Evolutionary conservation across 2,113 vertebrate genomes (phyloP), one percentile per base, ranked within the genome.

Genomic region (Triplophysa dalaica): DNA sequence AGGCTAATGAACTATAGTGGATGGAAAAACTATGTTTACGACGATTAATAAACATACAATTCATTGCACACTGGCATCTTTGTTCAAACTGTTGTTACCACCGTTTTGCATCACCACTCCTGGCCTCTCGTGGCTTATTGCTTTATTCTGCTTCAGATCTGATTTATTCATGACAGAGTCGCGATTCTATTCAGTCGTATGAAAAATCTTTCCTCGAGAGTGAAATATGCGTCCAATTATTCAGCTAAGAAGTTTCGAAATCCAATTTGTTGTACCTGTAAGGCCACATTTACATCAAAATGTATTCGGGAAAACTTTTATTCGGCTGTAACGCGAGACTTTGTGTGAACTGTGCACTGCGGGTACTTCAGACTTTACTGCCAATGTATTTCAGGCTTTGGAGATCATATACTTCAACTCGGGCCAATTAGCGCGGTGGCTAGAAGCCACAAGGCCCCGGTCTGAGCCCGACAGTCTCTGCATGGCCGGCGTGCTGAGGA

Each of bases 401-500:
- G 80, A 76, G 72, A 77, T 24, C 65, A 41, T 77, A 56, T 76
- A 61, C 75, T 84, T 81, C 62, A 82, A 81, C 79, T 78, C 66
- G 80, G 54, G 61, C 79, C 74, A 83, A 82, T 85, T 85, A 83
- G 73, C 26, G 52, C 3, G 14, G 65, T 81, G 62, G 68, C 58
- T 77, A 54, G 21, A 77, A 50, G 76, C 81, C 81, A 70, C 85
- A 79, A 66, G 74, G 72, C 73, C 60, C 73, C 22, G 68, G 73
- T 67, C 58, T 80, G 54, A 60, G 83, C 74, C 84, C 81, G 72
- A 85, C 81, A 86, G 79, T 66, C 81, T 65, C 73, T 79, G 58
- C 66, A 80, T 33, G 62, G 82, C 75, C 78, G 80, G 78, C 50
- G 78, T 62, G 45, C 78, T 84, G 77, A 85, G 81, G 81, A 86